Conservation (phyloP, 2,113 vertebrate species). For the Apteryx owenii region DNA sequence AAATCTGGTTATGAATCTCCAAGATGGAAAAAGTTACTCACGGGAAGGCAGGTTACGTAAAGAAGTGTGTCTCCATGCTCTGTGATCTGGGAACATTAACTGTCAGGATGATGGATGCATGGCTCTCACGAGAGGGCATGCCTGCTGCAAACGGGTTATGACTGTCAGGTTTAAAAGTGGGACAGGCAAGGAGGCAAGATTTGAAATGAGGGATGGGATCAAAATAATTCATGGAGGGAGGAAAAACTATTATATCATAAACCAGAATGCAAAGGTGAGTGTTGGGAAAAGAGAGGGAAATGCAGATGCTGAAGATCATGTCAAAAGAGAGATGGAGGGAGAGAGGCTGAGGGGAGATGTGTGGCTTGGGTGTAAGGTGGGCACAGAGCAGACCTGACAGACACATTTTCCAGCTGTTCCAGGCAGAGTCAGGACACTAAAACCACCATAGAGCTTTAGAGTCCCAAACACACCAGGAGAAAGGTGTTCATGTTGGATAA, state of each 20-base stretch:
- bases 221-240: background rate
- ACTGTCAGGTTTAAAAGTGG: background rate
- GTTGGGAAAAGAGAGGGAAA: background rate
- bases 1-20: background rate
- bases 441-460: background rate
- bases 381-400: background rate
- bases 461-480: background rate
- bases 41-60: background rate
- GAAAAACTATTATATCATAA: background rate
- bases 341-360: rapidly evolving
- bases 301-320: background rate
- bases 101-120: background rate
- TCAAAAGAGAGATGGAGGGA: background rate
- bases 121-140: rapidly evolving
- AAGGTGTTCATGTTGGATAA: no score
- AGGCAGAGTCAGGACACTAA: background rate
- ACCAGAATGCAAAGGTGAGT: background rate
- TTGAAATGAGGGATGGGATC: background rate
- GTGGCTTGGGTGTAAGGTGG: background rate
- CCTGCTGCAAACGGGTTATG: background rate
- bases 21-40: background rate
- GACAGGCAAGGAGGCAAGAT: background rate
- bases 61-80: background rate
- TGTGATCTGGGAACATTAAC: background rate
- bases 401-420: background rate